Percentiles rank a stretch among this genome's conserved stretches.
Evolutionary conservation across 2,113 vertebrate genomes (phyloP).

Genomic region (Gasterosteus nipponicus): DNA sequence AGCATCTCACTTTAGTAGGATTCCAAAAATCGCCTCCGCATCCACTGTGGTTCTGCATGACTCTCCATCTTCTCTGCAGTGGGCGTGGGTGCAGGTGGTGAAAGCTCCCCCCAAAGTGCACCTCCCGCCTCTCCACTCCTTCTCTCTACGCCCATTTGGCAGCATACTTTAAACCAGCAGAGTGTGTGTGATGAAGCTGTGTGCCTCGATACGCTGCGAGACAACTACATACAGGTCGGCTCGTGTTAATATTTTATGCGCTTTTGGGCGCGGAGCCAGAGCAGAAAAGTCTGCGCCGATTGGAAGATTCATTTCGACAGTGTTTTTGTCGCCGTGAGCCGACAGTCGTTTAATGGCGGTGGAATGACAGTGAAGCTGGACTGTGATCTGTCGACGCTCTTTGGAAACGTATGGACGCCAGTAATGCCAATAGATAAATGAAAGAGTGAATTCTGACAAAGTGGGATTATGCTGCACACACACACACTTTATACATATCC

Average conservation of each 20-base stretch:
- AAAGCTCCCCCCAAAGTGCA: not conserved
- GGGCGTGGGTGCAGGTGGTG: slow-evolving; percentile 49
- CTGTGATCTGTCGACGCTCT: slow-evolving; percentile 29
- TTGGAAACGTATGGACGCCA: slow-evolving; percentile 40
- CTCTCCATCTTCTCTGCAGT: slow-evolving; percentile 35
- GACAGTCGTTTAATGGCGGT: slow-evolving; percentile 30
- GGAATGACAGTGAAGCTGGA: slow-evolving; percentile 50
- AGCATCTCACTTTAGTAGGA: slow-evolving; percentile 2
- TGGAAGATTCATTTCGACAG: not conserved
- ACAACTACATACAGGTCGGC: not conserved
- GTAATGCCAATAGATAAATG: slow-evolving; percentile 41
- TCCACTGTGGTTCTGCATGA: slow-evolving; percentile 27
- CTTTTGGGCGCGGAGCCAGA: slow-evolving; percentile 1
- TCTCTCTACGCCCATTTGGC: slow-evolving; percentile 35
- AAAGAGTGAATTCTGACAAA: slow-evolving; percentile 58
- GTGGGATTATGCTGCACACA: slow-evolving; percentile 44
- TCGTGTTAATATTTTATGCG: not conserved
- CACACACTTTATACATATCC: slow-evolving; percentile 65
- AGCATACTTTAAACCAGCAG: slow-evolving; percentile 37
- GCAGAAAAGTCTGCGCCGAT: slow-evolving; percentile 16
- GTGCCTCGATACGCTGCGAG: not conserved
- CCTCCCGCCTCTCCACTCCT: slow-evolving; percentile 15
- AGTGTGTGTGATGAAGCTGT: slow-evolving; percentile 14
- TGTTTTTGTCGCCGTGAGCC: slow-evolving; percentile 7
- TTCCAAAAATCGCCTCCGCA: slow-evolving; percentile 15